These are phyloP conservation scores for Drosophila testacea DNA, from an alignment of 2,888 invertebrate species.

Conservation along the genomic window DNA sequence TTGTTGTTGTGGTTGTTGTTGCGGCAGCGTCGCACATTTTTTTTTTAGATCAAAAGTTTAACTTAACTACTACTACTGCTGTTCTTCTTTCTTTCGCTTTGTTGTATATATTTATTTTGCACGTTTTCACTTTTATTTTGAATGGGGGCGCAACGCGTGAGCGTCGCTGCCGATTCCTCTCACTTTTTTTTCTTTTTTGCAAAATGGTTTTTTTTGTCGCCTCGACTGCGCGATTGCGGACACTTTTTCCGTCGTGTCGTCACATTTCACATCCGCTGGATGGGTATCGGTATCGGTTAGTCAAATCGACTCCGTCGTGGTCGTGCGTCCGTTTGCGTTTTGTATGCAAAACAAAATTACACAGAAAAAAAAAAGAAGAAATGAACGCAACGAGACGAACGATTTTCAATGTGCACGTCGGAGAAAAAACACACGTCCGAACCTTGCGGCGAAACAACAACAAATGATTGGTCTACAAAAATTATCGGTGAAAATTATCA, in stretches of 20 bases:
- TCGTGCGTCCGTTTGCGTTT: slow-evolving; percentile 45
- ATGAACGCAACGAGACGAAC: slow-evolving; percentile 42
- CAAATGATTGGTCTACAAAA: slow-evolving; percentile 42
- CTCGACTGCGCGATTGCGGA: slow-evolving; percentile 51
- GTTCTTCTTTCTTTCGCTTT: slow-evolving; percentile 38
- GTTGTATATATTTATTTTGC: slow-evolving; percentile 49
- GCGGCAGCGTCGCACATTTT: slow-evolving; percentile 74
- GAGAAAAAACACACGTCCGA: slow-evolving; percentile 41
- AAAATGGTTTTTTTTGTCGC: slow-evolving; percentile 48
- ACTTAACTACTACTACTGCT: slow-evolving; percentile 34
- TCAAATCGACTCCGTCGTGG: slow-evolving; percentile 46
- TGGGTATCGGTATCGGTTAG: slow-evolving; percentile 45
- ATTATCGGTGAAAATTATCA: slow-evolving; percentile 26
- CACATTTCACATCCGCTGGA: slow-evolving; percentile 57
- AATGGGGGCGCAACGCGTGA: slow-evolving; percentile 53
- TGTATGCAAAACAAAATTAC: slow-evolving; percentile 57
- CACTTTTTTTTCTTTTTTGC: slow-evolving; percentile 52
- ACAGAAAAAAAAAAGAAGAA: slow-evolving; percentile 49
- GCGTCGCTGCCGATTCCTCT: slow-evolving; percentile 61
- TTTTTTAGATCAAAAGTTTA: slow-evolving; percentile 21
- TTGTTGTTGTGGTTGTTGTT: slow-evolving; percentile 34
- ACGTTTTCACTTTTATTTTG: slow-evolving; percentile 78
- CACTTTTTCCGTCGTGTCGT: slow-evolving; percentile 50
- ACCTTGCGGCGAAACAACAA: slow-evolving; percentile 60
- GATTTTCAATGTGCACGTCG: slow-evolving; percentile 34